Base-by-base conservation (phyloP, 1,140 invertebrate species). In the Calephelis nemesis region DNA sequence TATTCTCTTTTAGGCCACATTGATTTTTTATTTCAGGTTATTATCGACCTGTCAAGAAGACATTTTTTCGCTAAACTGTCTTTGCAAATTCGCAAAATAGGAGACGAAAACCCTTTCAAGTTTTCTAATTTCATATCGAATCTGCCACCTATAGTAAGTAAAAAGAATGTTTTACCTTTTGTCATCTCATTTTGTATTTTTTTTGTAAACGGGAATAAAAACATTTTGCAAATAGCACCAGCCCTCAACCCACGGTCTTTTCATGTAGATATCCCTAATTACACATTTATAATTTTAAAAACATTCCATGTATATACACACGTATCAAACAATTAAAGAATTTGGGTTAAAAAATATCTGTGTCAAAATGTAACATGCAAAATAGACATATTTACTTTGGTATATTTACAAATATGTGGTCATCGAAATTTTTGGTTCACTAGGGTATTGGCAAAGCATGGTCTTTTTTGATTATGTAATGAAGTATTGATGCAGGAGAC, bases 21-120 rank as follows among this genome's bases (percentile, higher is more conserved):
- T 91, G 87, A 88, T 88, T 91, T 91, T 90, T 88, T 85, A 85
- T 91, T 91, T 87, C 88, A 91, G 88, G 88, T 91, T 91, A 91
- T 84, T 91, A 89, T 88, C 88, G 85, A 91, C 86, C 86, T 91
- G 88, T 88, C 88, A 90, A 88, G 85, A 84, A 84, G 86, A 89
- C 86, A 89, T 91, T 88, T 89, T 86, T 87, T 85, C 82, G 79
- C 82, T 79, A 83, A 85, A 77, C 85, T 85, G 87, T 84, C 75
- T 81, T 72, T 80, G 74, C 79, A 88, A 91, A 75, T 87, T 89
- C 84, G 85, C 89, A 92, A 91, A 89, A 92, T 92, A 92, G 91
- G 90, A 90, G 89, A 92, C 91, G 89, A 90, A 84, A 92, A 92
- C 75, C 88, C 87, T 67, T 92, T 92, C 80, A 91, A 88, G 86